Evolutionary conservation across 1,140 invertebrate species (phyloP).

Genomic region (Popillia japonica): DNA sequence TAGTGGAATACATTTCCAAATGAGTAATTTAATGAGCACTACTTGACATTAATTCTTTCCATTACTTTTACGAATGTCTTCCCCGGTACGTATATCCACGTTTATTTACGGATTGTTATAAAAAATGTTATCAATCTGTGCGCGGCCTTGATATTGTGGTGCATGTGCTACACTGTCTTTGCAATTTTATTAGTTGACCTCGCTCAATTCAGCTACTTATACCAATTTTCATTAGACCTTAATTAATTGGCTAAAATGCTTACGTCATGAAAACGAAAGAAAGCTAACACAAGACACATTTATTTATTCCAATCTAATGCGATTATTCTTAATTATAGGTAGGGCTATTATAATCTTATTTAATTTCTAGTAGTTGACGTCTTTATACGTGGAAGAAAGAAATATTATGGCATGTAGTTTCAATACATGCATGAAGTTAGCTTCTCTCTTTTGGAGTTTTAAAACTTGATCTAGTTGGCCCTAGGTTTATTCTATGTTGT

Average conservation of each 20-base stretch:
- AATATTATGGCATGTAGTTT: too few relatives aligned
- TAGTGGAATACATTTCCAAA: neutral
- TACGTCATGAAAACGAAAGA: neutral
- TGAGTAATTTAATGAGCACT: neutral
- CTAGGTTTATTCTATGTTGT: too few relatives aligned
- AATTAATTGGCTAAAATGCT: neutral
- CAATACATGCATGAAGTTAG: too few relatives aligned
- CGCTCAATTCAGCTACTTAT: neutral
- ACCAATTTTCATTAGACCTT: neutral
- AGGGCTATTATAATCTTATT: too few relatives aligned
- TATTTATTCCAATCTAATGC: too few relatives aligned
- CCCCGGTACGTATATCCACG: neutral
- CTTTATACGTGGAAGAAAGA: too few relatives aligned
- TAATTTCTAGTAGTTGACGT: too few relatives aligned
- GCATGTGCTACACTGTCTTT: neutral
- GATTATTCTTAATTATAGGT: too few relatives aligned
- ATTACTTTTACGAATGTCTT: neutral
- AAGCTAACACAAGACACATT: too few relatives aligned
- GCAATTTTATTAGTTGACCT: neutral
- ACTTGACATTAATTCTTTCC: neutral
- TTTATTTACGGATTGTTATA: neutral
- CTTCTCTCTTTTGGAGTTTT: too few relatives aligned
- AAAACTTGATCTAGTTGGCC: too few relatives aligned
- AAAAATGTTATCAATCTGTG: neutral
- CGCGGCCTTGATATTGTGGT: neutral